Conservation (phyloP, 2,797 vertebrate species). For the Microcaecilia unicolor region DNA sequence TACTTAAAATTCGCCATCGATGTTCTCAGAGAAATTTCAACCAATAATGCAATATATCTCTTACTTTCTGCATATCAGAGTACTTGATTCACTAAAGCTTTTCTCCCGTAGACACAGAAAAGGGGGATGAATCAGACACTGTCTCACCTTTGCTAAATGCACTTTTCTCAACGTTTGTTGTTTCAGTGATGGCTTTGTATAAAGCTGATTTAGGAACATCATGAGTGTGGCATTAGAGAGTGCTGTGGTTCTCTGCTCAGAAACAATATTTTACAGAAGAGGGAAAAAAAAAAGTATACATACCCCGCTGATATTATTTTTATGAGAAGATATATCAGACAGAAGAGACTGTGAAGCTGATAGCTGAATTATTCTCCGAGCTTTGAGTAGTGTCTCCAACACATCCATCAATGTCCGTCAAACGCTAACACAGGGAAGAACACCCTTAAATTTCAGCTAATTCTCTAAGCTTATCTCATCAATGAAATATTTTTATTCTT, state of each 20-base stretch:
- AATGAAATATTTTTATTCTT: background rate
- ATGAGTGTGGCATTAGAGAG: constrained; percentile 24
- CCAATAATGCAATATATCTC: no score
- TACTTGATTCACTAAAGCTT: no score
- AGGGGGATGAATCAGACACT: no score
- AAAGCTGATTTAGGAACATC: constrained; percentile 29
- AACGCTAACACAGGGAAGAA: constrained; percentile 13
- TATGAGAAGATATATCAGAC: constrained; percentile 23
- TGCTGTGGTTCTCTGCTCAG: constrained; percentile 32
- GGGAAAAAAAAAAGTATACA: constrained; percentile 24
- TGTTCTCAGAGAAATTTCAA: no score
- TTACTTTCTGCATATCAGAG: no score
- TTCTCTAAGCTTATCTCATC: constrained; percentile 17
- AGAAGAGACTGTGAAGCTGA: constrained; percentile 18
- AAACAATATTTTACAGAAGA: constrained; percentile 20
- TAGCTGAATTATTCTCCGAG: constrained; percentile 19
- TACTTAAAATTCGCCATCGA: no score
- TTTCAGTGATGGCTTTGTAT: no score
- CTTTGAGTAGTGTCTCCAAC: constrained; percentile 20
- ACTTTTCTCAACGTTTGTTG: no score
- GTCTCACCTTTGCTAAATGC: no score
- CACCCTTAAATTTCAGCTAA: constrained; percentile 14
- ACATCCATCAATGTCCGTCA: constrained; percentile 21
- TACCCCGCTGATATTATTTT: constrained; percentile 30
- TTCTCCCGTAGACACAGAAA: no score